These are phyloP conservation scores for Villa cingulata DNA, from an alignment of 2,888 invertebrate species.

Conservation along the genomic window DNA sequence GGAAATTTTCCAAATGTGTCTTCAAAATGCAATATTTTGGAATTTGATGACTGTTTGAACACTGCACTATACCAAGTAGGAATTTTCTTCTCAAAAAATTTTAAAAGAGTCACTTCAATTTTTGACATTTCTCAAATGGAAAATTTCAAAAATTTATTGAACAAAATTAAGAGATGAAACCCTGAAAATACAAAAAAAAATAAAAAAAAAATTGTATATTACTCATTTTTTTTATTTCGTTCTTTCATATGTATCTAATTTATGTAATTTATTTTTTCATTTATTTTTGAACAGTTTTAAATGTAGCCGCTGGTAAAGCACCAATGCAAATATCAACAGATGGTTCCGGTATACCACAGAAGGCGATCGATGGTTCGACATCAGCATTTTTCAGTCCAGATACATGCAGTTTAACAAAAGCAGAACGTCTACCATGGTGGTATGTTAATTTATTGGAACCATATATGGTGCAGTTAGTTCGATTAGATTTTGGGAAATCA, in stretches of 20 bases:
- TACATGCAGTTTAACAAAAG: constrained; percentile 75
- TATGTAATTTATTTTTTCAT: neutral
- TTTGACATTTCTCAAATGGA: too few species aligned
- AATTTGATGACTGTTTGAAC: too few species aligned
- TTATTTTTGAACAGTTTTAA: constrained; percentile 52
- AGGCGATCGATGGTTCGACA: constrained; percentile 83
- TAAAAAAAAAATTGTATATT: too few species aligned
- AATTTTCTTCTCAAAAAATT: too few species aligned
- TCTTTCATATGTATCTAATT: neutral
- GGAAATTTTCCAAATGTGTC: too few species aligned
- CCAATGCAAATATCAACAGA: constrained; percentile 86
- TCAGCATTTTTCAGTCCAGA: constrained; percentile 65
- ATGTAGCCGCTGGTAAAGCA: constrained; percentile 88
- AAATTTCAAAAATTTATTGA: too few species aligned
- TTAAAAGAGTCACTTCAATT: too few species aligned
- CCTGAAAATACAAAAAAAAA: too few species aligned
- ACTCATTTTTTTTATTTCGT: neutral
- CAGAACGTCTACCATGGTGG: constrained; percentile 85
- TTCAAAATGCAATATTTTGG: too few species aligned
- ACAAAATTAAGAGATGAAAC: too few species aligned
- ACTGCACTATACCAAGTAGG: too few species aligned
- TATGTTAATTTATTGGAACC: constrained; percentile 88
- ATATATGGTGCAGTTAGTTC: constrained; percentile 86
- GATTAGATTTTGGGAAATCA: constrained; percentile 79
- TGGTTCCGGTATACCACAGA: constrained; percentile 72